These are phyloP conservation scores for Epicauta chinensis DNA, from an alignment of 1,140 invertebrate species.

Conservation along the genomic window DNA sequence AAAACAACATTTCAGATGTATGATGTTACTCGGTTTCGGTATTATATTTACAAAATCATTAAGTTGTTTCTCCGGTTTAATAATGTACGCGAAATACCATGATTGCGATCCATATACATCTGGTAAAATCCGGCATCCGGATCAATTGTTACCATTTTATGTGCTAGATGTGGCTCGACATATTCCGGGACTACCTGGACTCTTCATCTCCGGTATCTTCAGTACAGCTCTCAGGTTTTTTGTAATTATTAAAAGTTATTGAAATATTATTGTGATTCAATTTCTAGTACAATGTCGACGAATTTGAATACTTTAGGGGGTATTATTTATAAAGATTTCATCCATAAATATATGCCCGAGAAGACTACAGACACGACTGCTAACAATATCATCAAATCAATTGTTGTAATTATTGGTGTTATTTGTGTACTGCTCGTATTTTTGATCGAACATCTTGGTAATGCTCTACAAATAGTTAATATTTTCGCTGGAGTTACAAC, in stretches of 20 bases:
- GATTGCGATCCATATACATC: conserved; percentile 63
- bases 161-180: conserved; percentile 48
- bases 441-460: conserved; percentile 39
- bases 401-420: conserved; percentile 39
- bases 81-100: conserved; percentile 64
- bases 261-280: not conserved
- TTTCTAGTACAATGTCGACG: conserved; percentile 36
- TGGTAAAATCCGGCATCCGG: conserved; percentile 44
- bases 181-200: conserved; percentile 49
- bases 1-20: conserved; percentile 2
- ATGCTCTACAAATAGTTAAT: conserved; percentile 43
- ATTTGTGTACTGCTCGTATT: conserved; percentile 47
- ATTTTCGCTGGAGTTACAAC: conserved; percentile 46
- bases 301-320: conserved; percentile 50
- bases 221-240: conserved; percentile 54
- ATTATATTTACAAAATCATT: conserved; percentile 23
- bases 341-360: conserved; percentile 37
- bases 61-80: conserved; percentile 55
- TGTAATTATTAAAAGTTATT: not conserved
- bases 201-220: conserved; percentile 59
- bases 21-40: conserved; percentile 1
- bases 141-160: conserved; percentile 48
- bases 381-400: conserved; percentile 36
- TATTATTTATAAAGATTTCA: conserved; percentile 50
- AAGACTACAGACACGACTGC: conserved; percentile 31